phyloP scores from a whole-genome alignment of 1,140 invertebrate genomes.

The Rhopalosiphum maidis region DNA sequence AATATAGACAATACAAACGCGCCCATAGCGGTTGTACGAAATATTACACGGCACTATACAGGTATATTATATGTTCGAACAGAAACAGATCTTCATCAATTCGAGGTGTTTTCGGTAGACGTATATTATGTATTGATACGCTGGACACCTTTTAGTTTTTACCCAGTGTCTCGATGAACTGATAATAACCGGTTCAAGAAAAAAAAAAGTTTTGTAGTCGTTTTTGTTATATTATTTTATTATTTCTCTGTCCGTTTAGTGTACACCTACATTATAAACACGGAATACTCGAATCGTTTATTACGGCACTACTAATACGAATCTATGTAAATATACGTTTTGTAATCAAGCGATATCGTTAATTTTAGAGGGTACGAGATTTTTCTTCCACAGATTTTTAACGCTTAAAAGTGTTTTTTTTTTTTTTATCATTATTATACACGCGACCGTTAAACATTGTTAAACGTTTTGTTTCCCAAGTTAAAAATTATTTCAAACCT shows the following conservation, averaged over 20 bases:
- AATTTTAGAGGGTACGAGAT: neutral
- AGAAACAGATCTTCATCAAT: conserved; percentile 20
- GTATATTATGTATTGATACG: neutral
- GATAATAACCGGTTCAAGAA: conserved; percentile 32
- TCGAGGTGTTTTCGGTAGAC: neutral
- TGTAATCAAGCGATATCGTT: neutral
- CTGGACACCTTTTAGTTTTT: conserved; percentile 7
- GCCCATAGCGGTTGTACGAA: neutral
- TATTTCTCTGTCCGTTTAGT: neutral
- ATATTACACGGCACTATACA: neutral
- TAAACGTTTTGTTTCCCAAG: neutral
- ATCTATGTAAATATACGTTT: conserved; percentile 18
- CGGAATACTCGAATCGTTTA: neutral
- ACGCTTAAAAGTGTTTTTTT: neutral
- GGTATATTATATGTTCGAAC: neutral
- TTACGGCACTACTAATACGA: neutral
- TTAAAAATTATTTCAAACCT: neutral
- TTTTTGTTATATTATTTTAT: conserved; percentile 33
- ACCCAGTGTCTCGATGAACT: neutral
- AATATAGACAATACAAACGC: neutral
- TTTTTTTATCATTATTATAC: neutral
- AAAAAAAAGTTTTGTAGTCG: conserved; percentile 4
- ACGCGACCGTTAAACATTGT: neutral
- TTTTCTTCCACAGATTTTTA: neutral
- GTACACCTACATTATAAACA: neutral